Evolutionary conservation across 1,140 invertebrate genomes (phyloP).

Genomic region (Hyposmocoma kahamanoa): DNA sequence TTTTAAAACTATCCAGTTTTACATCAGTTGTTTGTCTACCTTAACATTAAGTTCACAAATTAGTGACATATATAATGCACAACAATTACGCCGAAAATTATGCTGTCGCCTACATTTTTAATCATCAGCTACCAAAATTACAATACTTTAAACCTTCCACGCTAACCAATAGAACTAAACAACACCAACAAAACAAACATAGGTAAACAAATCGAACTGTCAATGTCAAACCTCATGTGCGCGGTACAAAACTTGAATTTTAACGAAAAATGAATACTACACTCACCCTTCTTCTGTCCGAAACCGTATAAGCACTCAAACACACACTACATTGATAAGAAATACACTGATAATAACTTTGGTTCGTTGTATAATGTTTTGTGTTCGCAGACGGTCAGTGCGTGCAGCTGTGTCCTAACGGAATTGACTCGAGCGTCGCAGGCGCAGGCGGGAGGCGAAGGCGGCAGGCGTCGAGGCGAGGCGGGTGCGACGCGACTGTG

Average conservation of each 20-base stretch:
- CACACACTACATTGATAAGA: no score
- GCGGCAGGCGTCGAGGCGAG: background rate
- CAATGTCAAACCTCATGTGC: slow-evolving; percentile 40
- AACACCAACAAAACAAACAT: slow-evolving; percentile 24
- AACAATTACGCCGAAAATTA: no score
- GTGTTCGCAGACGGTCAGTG: background rate
- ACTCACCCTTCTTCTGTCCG: slow-evolving; percentile 1
- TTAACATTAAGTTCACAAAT: no score
- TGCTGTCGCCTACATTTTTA: no score
- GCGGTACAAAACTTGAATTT: slow-evolving; percentile 9
- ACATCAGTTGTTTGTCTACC: no score
- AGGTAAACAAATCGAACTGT: slow-evolving; percentile 52
- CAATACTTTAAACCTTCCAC: no score
- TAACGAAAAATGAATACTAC: slow-evolving; percentile 9
- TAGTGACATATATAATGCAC: no score
- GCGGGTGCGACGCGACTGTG: slow-evolving; percentile 43
- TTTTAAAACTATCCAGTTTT: no score
- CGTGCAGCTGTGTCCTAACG: background rate
- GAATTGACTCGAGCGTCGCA: slow-evolving; percentile 15
- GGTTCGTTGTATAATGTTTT: no score
- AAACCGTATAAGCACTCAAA: no score
- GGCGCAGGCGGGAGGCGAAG: slow-evolving; percentile 30
- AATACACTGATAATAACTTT: no score
- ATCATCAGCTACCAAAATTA: no score
- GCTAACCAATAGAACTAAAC: slow-evolving; percentile 17